phyloP scores from a whole-genome alignment of 2,113 vertebrate genomes.

The Pantherophis guttatus region DNA sequence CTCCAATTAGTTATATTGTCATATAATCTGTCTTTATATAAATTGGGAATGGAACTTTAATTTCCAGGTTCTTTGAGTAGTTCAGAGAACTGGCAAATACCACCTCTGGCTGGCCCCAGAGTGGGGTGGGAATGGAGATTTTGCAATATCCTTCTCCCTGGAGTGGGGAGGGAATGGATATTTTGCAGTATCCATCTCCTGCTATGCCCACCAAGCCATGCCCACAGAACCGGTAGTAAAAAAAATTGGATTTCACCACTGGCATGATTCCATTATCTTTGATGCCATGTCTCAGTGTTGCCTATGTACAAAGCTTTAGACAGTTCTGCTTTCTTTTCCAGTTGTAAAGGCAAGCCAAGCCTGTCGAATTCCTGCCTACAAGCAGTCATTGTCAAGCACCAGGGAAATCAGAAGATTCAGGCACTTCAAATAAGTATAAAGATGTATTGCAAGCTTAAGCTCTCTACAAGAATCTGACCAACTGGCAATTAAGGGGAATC shows the following conservation, averaged over 20 bases:
- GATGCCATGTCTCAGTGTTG: background rate
- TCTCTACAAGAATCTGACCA: background rate
- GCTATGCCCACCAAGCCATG: too few species aligned
- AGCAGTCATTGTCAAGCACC: background rate
- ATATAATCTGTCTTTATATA: background rate
- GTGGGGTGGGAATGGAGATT: too few species aligned
- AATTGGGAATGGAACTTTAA: background rate
- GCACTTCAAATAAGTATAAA: background rate
- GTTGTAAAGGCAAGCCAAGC: background rate
- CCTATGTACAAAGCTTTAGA: background rate
- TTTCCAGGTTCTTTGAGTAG: background rate
- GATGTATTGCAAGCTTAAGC: background rate
- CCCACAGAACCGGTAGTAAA: too few species aligned
- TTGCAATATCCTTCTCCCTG: too few species aligned
- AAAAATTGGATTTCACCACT: background rate
- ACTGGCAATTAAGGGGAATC: background rate
- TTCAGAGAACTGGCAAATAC: too few species aligned
- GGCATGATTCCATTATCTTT: background rate
- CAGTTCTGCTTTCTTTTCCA: background rate
- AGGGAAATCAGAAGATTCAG: background rate
- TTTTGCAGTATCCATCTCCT: too few species aligned
- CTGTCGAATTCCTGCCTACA: background rate
- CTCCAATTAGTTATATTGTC: background rate
- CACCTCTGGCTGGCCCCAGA: too few species aligned
- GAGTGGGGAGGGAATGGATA: too few species aligned